These are phyloP conservation scores for Epinephelus awoara DNA, from an alignment of 2,797 vertebrate genomes.

Conservation along the genomic window DNA sequence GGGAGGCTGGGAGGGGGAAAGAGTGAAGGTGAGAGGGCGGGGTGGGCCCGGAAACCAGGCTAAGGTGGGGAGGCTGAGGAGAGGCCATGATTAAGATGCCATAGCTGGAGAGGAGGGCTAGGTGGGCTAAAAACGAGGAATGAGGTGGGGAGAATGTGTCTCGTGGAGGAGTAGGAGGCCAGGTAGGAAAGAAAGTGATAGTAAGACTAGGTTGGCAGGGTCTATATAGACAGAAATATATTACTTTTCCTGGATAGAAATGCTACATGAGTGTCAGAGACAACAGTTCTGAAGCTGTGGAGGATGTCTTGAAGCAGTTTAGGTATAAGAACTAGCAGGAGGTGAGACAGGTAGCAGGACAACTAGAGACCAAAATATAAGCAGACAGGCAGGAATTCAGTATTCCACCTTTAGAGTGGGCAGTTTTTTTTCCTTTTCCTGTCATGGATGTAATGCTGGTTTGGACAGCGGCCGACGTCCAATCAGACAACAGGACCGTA, in stretches of 20 bases:
- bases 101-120: conserved; percentile 18
- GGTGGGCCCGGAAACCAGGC: neutral
- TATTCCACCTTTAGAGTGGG: neutral
- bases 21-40: conserved; percentile 21
- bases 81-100: conserved; percentile 24
- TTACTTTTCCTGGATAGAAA: neutral
- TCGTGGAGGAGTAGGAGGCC: neutral
- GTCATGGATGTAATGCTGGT: conserved; percentile 63
- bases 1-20: neutral
- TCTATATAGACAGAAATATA: neutral
- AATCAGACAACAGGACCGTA: conserved; percentile 83
- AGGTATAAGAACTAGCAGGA: neutral
- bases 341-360: conserved; percentile 4
- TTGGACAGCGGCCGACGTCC: conserved; percentile 61
- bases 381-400: conserved; percentile 4
- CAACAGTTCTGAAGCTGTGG: neutral
- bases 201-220: neutral
- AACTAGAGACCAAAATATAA: conserved; percentile 2
- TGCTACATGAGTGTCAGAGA: neutral
- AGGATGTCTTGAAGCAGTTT: neutral
- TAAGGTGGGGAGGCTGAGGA: conserved; percentile 35
- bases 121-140: neutral
- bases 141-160: neutral
- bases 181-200: conserved; percentile 6
- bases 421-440: conserved; percentile 50